phyloP scores from a whole-genome alignment of 1,140 invertebrate genomes.

The Lethrus apterus region DNA sequence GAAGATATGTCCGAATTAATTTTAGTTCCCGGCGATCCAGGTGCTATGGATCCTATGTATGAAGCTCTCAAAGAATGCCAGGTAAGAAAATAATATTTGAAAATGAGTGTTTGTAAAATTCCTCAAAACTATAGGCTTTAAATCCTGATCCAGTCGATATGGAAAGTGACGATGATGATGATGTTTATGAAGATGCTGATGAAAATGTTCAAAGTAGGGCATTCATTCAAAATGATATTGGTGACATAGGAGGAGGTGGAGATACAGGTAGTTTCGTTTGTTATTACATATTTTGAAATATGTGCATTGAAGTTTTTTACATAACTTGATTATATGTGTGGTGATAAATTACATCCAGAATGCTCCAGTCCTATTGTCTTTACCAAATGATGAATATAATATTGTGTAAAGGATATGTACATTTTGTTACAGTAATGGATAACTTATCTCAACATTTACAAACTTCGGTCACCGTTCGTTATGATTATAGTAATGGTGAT shows the following conservation, averaged over 20 bases:
- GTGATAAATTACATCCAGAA: too few relatives aligned
- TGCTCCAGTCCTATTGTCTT: too few relatives aligned
- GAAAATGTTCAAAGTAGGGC: slow-evolving; percentile 29
- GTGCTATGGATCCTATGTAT: slow-evolving; percentile 58
- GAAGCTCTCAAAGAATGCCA: slow-evolving; percentile 63
- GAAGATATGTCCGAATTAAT: slow-evolving; percentile 53
- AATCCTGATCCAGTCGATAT: slow-evolving; percentile 38
- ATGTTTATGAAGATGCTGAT: slow-evolving; percentile 34
- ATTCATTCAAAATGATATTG: slow-evolving; percentile 22
- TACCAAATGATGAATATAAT: not conserved
- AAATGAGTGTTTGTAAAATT: not conserved
- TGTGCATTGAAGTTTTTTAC: not conserved
- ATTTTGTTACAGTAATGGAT: slow-evolving; percentile 21
- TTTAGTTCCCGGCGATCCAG: slow-evolving; percentile 53
- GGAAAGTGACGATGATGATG: slow-evolving; percentile 33
- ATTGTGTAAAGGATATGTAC: not conserved
- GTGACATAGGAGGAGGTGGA: slow-evolving; percentile 26
- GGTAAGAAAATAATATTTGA: slow-evolving; percentile 29
- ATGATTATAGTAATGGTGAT: slow-evolving; percentile 26
- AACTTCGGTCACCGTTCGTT: slow-evolving; percentile 24
- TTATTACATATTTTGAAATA: not conserved
- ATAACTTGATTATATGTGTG: too few relatives aligned
- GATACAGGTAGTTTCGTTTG: slow-evolving; percentile 29
- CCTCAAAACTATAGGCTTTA: slow-evolving; percentile 25
- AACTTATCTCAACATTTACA: slow-evolving; percentile 28